Percentiles rank a stretch among this genome's conserved stretches.
Evolutionary conservation across 2,797 vertebrate species (phyloP).

Genomic region (Epinephelus awoara): DNA sequence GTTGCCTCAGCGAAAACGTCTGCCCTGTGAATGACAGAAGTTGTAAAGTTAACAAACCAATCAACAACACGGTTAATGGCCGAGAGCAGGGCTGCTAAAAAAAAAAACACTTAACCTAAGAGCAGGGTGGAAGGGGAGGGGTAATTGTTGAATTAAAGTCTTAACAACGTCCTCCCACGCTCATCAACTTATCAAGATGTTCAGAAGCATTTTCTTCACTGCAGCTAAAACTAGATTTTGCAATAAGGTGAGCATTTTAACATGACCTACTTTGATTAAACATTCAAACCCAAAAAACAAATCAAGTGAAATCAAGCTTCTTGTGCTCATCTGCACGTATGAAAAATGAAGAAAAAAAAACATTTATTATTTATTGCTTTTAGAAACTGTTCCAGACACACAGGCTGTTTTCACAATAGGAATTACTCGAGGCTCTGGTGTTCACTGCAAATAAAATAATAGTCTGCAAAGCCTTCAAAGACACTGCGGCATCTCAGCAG

Average conservation of each 20-base stretch:
- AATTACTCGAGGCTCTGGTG: slow-evolving; percentile 41
- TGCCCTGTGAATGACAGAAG: slow-evolving; percentile 88
- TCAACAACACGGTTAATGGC: slow-evolving; percentile 70
- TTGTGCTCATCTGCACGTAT: slow-evolving; percentile 7
- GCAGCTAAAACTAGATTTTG: background rate
- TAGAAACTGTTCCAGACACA: slow-evolving; percentile 2
- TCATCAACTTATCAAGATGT: slow-evolving; percentile 39
- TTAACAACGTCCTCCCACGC: slow-evolving; percentile 52
- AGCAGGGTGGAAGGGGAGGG: slow-evolving; percentile 42
- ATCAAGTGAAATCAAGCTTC: background rate
- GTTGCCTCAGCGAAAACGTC: slow-evolving; percentile 98
- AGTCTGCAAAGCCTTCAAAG: slow-evolving; percentile 34
- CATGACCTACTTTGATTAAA: slow-evolving; percentile 18
- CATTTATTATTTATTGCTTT: slow-evolving; percentile 35
- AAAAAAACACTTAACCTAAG: slow-evolving; percentile 54
- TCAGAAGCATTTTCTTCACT: slow-evolving; percentile 12
- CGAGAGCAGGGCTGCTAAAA: slow-evolving; percentile 44
- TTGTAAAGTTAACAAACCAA: slow-evolving; percentile 81
- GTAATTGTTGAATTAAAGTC: slow-evolving; percentile 52
- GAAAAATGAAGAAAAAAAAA: background rate
- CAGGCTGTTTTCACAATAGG: slow-evolving; percentile 5
- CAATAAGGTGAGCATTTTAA: slow-evolving; percentile 6
- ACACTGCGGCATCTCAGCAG: slow-evolving; percentile 17
- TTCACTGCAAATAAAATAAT: slow-evolving; percentile 45
- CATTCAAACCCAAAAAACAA: slow-evolving; percentile 1